Percentiles rank a stretch among this genome's conserved stretches.
Evolutionary conservation across 2,888 invertebrate genomes (phyloP).

Genomic region (Apodemia duryi): DNA sequence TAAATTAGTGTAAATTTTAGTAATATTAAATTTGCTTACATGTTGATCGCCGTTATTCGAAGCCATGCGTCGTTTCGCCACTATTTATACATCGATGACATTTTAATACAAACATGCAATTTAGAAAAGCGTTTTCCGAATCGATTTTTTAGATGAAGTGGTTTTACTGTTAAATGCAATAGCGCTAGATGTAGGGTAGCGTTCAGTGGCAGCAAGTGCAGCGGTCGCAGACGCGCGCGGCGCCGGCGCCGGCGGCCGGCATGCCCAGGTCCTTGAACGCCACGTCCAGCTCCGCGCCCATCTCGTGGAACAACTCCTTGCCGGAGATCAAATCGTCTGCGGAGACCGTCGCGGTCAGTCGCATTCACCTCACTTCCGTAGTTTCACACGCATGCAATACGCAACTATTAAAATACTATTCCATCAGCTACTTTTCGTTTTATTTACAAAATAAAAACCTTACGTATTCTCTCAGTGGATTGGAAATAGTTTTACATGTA

Average conservation of each 20-base stretch:
- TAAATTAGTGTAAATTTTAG: constrained; percentile 41
- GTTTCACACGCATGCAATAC: constrained; percentile 47
- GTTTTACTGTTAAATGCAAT: constrained; percentile 50
- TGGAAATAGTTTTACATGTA: constrained; percentile 11
- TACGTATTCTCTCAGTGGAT: constrained; percentile 17
- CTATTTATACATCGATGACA: constrained; percentile 25
- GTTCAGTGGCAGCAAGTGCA: constrained; percentile 70
- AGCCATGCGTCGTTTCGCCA: constrained; percentile 63
- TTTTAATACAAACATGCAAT: constrained; percentile 38
- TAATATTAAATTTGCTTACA: constrained; percentile 39
- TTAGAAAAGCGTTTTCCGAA: constrained; percentile 32
- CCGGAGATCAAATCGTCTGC: constrained; percentile 90
- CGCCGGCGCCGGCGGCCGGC: constrained; percentile 38
- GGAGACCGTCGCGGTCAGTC: constrained; percentile 53
- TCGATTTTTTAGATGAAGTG: constrained; percentile 38
- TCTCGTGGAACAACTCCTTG: constrained; percentile 95
- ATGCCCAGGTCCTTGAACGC: constrained; percentile 87
- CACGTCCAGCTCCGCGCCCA: constrained; percentile 94
- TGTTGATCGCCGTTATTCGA: constrained; percentile 64
- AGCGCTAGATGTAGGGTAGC: constrained; percentile 37
- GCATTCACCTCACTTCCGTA: constrained; percentile 34
- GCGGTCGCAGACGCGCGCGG: constrained; percentile 52
- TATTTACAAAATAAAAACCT: constrained; percentile 54
- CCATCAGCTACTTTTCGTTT: constrained; percentile 70
- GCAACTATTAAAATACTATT: constrained; percentile 49